Percentiles rank a stretch among this genome's conserved stretches.
Conservation (phyloP, 53 echinoderm and acorn worm genomes). For the Temnopleurus reevesii region DNA sequence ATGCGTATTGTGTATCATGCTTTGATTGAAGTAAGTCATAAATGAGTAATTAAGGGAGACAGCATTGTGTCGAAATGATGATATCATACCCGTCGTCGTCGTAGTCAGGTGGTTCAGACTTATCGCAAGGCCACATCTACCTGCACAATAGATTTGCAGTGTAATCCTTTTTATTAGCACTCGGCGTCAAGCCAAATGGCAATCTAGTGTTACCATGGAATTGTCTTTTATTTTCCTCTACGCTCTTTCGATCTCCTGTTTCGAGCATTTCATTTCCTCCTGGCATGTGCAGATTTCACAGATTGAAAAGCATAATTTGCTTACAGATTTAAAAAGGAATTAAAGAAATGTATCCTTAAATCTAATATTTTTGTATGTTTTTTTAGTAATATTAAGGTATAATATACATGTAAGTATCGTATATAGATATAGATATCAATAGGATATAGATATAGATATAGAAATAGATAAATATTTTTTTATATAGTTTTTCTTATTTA, state of each 20-base stretch:
- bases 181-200: conserved; percentile 26
- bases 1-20: conserved; percentile 1
- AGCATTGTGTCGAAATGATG: conserved; percentile 42
- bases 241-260: not conserved
- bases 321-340: no score
- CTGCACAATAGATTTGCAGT: conserved; percentile 29
- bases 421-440: no score
- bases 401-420: no score
- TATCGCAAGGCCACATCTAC: conserved; percentile 32
- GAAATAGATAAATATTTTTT: no score
- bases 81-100: conserved; percentile 21
- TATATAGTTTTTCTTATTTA: no score
- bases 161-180: conserved; percentile 38
- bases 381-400: no score
- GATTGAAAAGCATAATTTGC: no score
- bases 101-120: conserved; percentile 45
- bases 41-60: conserved; percentile 42
- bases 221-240: conserved; percentile 12
- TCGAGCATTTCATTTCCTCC: not conserved
- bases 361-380: no score
- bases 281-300: no score
- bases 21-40: conserved; percentile 27
- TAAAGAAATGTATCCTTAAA: no score
- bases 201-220: conserved; percentile 26
- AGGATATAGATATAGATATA: no score